phyloP scores from a whole-genome alignment of 2,797 vertebrate genomes.

The Sphaeramia orbicularis region DNA sequence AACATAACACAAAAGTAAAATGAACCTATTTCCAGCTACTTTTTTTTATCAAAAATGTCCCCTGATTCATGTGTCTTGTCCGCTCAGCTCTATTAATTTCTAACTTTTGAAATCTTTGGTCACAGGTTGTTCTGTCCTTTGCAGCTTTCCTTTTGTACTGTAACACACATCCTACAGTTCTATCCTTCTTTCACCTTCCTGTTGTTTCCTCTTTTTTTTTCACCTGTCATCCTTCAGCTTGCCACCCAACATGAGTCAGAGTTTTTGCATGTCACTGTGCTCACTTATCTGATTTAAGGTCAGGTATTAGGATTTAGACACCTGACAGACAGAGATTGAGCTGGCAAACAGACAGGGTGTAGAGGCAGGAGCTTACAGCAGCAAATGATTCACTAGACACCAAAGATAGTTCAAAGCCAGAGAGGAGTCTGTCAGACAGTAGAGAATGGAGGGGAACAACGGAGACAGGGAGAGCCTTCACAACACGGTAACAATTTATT shows the following conservation, averaged over 20 bases:
- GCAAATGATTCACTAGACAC: conserved; percentile 45
- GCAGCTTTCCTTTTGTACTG: neutral
- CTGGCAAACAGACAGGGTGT: conserved; percentile 16
- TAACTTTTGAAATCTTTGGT: neutral
- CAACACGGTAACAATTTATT: conserved; percentile 20
- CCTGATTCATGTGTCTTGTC: too few relatives aligned
- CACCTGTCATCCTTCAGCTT: conserved; percentile 2
- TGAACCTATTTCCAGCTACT: neutral
- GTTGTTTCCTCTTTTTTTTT: conserved; percentile 1
- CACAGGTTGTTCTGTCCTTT: neutral
- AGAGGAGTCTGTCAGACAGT: conserved; percentile 15
- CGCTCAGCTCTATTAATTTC: neutral
- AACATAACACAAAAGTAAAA: neutral
- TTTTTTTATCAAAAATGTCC: neutral
- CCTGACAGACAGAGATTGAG: conserved; percentile 7
- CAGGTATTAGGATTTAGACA: conserved; percentile 31
- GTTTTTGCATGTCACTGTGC: neutral
- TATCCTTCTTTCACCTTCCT: neutral
- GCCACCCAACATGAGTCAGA: neutral
- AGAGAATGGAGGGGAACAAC: neutral
- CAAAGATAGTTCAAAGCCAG: conserved; percentile 37
- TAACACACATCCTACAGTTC: neutral
- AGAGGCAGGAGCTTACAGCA: conserved; percentile 39
- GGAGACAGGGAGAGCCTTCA: neutral
- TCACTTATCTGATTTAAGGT: conserved; percentile 40